Percentiles rank a stretch among this genome's conserved stretches.
These are phyloP conservation scores for Vultur gryphus DNA, from an alignment of 2,797 vertebrate genomes.

Conservation along the genomic window DNA sequence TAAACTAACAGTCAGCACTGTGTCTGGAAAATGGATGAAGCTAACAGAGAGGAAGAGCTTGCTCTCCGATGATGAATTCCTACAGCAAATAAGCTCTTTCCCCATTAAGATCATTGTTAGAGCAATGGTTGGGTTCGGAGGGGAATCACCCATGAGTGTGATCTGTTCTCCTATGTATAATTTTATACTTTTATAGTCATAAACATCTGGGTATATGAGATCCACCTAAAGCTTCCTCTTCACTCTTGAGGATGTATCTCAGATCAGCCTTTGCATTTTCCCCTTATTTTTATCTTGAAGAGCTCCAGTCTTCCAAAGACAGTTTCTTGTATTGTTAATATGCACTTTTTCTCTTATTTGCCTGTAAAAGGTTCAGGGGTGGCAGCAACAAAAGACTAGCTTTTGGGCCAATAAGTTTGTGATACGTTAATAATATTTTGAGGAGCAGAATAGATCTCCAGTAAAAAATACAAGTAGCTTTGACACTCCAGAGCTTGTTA, in stretches of 20 bases:
- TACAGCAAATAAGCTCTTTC: not conserved
- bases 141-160: not conserved
- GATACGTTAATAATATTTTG: not conserved
- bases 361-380: not conserved
- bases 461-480: not conserved
- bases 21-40: not conserved
- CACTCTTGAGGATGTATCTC: not conserved
- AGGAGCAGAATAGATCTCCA: not conserved
- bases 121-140: not conserved
- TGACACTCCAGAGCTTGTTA: not conserved
- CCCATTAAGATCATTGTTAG: not conserved
- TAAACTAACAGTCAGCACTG: not conserved
- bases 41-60: not conserved
- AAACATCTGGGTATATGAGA: not conserved
- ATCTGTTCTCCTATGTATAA: not conserved
- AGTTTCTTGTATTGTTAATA: not conserved
- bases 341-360: not conserved
- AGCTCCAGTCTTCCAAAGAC: not conserved
- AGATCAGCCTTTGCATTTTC: not conserved
- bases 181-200: not conserved
- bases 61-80: accelerated
- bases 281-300: not conserved
- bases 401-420: not conserved
- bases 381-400: not conserved
- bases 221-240: not conserved